These are phyloP conservation scores for Heliconius himera DNA, from an alignment of 1,140 invertebrate species.

Conservation along the genomic window DNA sequence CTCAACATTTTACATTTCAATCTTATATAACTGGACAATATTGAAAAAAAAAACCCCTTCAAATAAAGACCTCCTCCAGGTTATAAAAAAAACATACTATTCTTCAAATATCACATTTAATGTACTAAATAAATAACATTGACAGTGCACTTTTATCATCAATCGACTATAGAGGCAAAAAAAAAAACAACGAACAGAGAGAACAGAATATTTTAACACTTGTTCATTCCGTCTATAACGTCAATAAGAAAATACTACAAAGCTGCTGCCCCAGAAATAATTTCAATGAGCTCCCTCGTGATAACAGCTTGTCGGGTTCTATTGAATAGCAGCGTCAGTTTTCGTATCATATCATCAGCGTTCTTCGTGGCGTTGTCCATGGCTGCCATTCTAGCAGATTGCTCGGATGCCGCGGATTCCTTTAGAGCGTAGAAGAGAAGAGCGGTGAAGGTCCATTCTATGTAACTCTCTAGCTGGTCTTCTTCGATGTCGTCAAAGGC, in stretches of 20 bases:
- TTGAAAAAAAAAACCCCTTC: too few relatives aligned
- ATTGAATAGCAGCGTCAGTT: slow-evolving; percentile 97
- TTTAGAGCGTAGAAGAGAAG: slow-evolving; percentile 97
- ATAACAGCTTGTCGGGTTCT: slow-evolving; percentile 99
- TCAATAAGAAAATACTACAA: slow-evolving; percentile 81
- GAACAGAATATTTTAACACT: too few relatives aligned
- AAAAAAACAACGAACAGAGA: too few relatives aligned
- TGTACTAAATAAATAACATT: too few relatives aligned
- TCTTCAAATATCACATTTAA: too few relatives aligned
- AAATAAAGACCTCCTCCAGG: too few relatives aligned
- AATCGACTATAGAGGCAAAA: too few relatives aligned
- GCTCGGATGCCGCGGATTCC: slow-evolving; percentile 97
- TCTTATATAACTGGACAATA: too few relatives aligned
- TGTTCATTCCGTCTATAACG: slow-evolving; percentile 43
- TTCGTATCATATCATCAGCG: slow-evolving; percentile 99
- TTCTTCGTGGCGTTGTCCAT: slow-evolving; percentile 99
- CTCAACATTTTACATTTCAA: too few relatives aligned
- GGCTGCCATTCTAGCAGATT: slow-evolving; percentile 98
- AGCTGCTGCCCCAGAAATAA: slow-evolving; percentile 99
- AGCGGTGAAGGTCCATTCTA: slow-evolving; percentile 97
- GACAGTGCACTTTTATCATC: too few relatives aligned
- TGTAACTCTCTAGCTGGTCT: slow-evolving; percentile 94
- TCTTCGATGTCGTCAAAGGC: slow-evolving; percentile 94
- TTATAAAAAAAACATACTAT: too few relatives aligned
- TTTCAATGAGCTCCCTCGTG: slow-evolving; percentile 99